These are phyloP conservation scores for Pardalotus punctatus DNA, from an alignment of 2,113 vertebrate genomes.

Conservation along the genomic window DNA sequence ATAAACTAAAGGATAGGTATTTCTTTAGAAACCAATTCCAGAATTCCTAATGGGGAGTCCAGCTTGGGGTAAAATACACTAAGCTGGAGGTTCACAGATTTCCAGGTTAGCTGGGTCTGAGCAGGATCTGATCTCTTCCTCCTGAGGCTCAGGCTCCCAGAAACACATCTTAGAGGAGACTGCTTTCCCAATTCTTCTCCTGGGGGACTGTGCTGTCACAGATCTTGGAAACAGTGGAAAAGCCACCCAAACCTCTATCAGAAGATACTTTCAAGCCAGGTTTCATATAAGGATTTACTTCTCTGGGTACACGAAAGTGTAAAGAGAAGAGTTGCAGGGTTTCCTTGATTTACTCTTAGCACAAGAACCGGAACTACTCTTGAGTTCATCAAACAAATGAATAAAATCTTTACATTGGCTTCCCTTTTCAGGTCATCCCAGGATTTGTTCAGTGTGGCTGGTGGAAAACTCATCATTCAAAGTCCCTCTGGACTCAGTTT, in stretches of 20 bases:
- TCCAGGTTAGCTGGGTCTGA: background rate
- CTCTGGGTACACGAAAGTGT: background rate
- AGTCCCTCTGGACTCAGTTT: background rate
- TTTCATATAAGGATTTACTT: background rate
- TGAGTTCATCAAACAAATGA: background rate
- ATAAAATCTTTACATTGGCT: background rate
- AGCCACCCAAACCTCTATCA: background rate
- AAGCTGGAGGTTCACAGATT: background rate
- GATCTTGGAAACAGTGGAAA: background rate
- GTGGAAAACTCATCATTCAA: background rate
- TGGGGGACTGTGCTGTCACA: rapidly evolving
- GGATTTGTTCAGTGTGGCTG: background rate
- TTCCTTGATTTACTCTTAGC: background rate
- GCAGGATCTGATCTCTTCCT: background rate
- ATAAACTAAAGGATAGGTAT: background rate
- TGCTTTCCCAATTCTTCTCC: background rate
- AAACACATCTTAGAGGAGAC: background rate
- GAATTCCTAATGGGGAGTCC: background rate
- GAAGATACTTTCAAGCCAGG: background rate
- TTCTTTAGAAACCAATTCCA: background rate
- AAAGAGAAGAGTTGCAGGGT: background rate
- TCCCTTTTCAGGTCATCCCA: background rate
- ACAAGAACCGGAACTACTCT: background rate
- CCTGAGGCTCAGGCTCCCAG: background rate
- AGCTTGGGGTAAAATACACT: background rate